Evolutionary conservation across 2,113 vertebrate species (phyloP).

Genomic region (Sinosuthora webbiana): DNA sequence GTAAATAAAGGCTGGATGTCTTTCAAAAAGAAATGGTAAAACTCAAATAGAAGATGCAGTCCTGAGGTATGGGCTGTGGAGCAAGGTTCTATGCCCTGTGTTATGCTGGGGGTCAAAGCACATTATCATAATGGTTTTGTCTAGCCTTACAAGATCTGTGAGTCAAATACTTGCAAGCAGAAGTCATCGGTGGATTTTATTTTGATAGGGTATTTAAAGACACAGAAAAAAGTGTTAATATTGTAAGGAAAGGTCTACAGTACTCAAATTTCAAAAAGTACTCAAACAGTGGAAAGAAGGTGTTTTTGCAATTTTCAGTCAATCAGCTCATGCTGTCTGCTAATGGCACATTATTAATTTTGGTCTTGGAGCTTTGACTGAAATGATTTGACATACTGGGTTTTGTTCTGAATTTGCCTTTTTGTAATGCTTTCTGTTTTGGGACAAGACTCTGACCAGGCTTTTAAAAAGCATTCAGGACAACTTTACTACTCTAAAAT

Average conservation of each 20-base stretch:
- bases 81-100: background rate
- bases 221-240: background rate
- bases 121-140: conserved; percentile 7
- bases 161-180: background rate
- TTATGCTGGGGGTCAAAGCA: background rate
- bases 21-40: background rate
- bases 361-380: background rate
- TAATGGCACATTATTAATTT: conserved; percentile 14
- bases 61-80: background rate
- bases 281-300: background rate
- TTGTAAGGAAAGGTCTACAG: background rate
- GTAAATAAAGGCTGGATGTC: background rate
- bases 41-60: background rate
- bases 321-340: background rate
- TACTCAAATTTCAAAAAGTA: background rate
- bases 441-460: background rate
- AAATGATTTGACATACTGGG: background rate
- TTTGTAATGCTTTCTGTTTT: background rate
- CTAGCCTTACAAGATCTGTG: background rate
- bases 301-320: background rate
- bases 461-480: background rate
- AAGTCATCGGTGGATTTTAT: conserved; percentile 1
- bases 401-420: background rate
- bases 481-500: background rate
- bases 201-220: conserved; percentile 12